These are phyloP conservation scores for Drosophila nr. fundita DNA, from an alignment of 2,888 invertebrate species.

Conservation along the genomic window DNA sequence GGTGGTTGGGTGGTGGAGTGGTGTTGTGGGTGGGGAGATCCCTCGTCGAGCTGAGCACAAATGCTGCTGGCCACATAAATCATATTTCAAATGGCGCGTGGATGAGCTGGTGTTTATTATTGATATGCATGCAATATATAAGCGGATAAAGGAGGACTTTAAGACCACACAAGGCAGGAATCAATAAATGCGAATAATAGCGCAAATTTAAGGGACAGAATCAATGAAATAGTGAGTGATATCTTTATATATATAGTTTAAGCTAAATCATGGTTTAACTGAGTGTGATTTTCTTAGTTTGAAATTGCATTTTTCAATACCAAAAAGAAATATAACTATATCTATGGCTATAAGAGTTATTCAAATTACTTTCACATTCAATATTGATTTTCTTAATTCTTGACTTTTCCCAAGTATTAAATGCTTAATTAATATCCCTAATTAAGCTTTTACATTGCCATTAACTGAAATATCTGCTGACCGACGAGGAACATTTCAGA, in stretches of 20 bases:
- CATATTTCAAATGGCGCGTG: conserved; percentile 72
- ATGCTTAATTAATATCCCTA: conserved; percentile 8
- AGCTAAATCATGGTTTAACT: not conserved
- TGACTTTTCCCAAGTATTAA: not conserved
- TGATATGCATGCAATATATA: conserved; percentile 59
- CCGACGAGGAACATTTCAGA: conserved; percentile 4
- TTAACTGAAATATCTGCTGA: conserved; percentile 7
- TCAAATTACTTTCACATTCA: not conserved
- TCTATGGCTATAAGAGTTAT: not conserved
- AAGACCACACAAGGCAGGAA: conserved; percentile 34
- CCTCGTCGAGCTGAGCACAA: conserved; percentile 33
- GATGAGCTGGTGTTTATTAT: conserved; percentile 55
- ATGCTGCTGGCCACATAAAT: conserved; percentile 71
- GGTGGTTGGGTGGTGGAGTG: not conserved
- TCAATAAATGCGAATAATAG: not conserved
- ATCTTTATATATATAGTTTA: not conserved
- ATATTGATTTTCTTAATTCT: not conserved
- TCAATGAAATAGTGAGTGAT: not conserved
- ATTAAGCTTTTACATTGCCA: not conserved
- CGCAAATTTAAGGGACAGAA: not conserved
- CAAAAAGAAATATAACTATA: not conserved
- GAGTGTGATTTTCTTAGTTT: not conserved
- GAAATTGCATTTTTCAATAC: not conserved
- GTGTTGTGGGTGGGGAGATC: not conserved
- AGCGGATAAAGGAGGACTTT: conserved; percentile 42